phyloP scores from a whole-genome alignment of 2,113 vertebrate genomes.

The Toxotes jaculatrix region DNA sequence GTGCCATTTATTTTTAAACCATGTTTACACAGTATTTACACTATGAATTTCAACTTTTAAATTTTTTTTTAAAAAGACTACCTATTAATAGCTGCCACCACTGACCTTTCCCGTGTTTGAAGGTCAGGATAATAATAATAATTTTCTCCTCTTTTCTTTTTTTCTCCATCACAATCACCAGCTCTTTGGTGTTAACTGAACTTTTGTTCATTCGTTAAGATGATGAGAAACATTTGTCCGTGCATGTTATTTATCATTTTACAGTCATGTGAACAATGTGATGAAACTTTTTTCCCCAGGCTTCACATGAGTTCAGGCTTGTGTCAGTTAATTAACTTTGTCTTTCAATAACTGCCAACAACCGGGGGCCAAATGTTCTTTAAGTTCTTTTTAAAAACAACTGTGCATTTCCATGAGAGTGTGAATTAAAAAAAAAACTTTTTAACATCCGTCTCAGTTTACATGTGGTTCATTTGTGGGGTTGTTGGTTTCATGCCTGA shows the following conservation, averaged over 20 bases:
- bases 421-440: conserved; percentile 46
- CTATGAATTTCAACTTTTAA: background rate
- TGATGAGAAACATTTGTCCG: conserved; percentile 62
- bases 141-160: too few relatives aligned
- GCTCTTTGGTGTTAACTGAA: conserved; percentile 12
- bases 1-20: background rate
- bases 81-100: background rate
- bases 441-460: conserved; percentile 38
- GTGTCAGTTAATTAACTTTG: conserved; percentile 4
- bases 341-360: conserved; percentile 61
- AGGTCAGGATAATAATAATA: too few relatives aligned
- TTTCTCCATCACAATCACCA: background rate
- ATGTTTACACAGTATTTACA: background rate
- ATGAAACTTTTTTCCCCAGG: conserved; percentile 64
- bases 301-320: background rate
- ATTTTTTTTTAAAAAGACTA: too few relatives aligned
- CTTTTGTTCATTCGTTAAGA: conserved; percentile 63
- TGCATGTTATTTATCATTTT: conserved; percentile 85
- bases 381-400: conserved; percentile 40
- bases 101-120: too few relatives aligned
- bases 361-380: conserved; percentile 46
- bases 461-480: background rate
- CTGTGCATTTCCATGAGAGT: conserved; percentile 44
- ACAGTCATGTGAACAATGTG: conserved; percentile 88
- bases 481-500: background rate